These are phyloP conservation scores for Fistularia tabacaria DNA, from an alignment of 2,797 vertebrate species.

Conservation along the genomic window DNA sequence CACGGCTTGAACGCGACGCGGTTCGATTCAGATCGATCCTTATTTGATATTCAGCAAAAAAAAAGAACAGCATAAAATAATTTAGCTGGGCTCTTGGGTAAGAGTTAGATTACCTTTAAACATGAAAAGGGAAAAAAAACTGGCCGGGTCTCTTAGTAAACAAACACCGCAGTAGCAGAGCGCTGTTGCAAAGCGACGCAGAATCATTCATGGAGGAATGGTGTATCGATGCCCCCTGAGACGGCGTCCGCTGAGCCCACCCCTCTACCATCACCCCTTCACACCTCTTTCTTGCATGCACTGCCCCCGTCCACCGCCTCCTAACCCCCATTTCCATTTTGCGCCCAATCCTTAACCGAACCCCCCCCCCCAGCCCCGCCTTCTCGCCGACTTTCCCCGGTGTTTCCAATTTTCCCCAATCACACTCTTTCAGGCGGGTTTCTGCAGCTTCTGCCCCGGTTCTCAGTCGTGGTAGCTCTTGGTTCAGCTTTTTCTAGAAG, in stretches of 20 bases:
- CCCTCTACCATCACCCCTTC: slow-evolving; percentile 30
- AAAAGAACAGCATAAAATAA: too few species aligned
- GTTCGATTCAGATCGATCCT: too few species aligned
- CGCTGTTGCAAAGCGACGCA: too few species aligned
- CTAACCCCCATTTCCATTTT: slow-evolving; percentile 23
- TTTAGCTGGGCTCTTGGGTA: too few species aligned
- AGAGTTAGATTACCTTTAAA: too few species aligned
- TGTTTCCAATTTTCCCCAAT: slow-evolving; percentile 54
- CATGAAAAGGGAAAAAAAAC: too few species aligned
- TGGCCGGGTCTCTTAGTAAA: slow-evolving; percentile 48
- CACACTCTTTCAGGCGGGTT: slow-evolving; percentile 54
- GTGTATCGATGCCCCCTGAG: slow-evolving; percentile 21
- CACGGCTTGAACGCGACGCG: too few species aligned
- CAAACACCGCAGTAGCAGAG: slow-evolving; percentile 54
- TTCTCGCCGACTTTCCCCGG: slow-evolving; percentile 26
- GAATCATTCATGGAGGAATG: slow-evolving; percentile 55
- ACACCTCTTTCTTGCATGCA: slow-evolving; percentile 33
- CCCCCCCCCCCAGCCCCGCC: slow-evolving; percentile 20
- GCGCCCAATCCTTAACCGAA: slow-evolving; percentile 24
- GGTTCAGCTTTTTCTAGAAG: slow-evolving; percentile 44
- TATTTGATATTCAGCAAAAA: too few species aligned
- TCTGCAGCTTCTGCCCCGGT: slow-evolving; percentile 55
- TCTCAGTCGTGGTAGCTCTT: slow-evolving; percentile 43
- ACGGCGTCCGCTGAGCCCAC: too few species aligned
- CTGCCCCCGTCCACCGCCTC: too few species aligned